phyloP scores from a whole-genome alignment of 2,888 invertebrate species.

The Troglohyphantes excavatus region DNA sequence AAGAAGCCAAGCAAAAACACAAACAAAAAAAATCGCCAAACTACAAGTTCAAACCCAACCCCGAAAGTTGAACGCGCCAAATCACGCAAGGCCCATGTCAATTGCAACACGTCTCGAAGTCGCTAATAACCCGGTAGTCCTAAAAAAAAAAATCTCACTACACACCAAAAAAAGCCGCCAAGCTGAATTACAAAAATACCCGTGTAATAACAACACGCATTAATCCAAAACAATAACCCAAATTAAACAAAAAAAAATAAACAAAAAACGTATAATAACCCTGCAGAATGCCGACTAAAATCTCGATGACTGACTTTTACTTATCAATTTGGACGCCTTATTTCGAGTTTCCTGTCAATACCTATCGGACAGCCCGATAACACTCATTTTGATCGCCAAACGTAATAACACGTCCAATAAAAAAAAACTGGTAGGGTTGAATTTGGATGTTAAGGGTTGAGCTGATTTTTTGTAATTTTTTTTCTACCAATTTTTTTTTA shows the following conservation, averaged over 20 bases:
- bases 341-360: slow-evolving; percentile 63
- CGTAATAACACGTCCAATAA: neutral
- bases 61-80: too few relatives aligned
- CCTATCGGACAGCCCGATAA: slow-evolving; percentile 27
- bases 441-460: neutral
- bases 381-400: neutral
- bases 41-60: too few relatives aligned
- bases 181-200: slow-evolving; percentile 45
- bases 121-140: slow-evolving; percentile 37
- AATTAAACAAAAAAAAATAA: slow-evolving; percentile 39
- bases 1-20: too few relatives aligned
- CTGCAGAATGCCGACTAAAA: neutral
- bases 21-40: too few relatives aligned
- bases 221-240: slow-evolving; percentile 31
- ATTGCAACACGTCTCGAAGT: neutral
- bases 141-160: neutral
- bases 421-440: neutral
- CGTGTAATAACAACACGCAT: slow-evolving; percentile 50
- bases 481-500: neutral
- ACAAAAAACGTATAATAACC: neutral
- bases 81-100: neutral
- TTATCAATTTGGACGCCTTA: slow-evolving; percentile 68
- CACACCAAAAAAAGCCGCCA: neutral
- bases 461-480: slow-evolving; percentile 1
- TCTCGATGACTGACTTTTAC: too few relatives aligned